Percentiles rank a stretch among this genome's conserved stretches.
Conservation (phyloP, 2,113 vertebrate species). For the Cricetomys ansorgei region DNA sequence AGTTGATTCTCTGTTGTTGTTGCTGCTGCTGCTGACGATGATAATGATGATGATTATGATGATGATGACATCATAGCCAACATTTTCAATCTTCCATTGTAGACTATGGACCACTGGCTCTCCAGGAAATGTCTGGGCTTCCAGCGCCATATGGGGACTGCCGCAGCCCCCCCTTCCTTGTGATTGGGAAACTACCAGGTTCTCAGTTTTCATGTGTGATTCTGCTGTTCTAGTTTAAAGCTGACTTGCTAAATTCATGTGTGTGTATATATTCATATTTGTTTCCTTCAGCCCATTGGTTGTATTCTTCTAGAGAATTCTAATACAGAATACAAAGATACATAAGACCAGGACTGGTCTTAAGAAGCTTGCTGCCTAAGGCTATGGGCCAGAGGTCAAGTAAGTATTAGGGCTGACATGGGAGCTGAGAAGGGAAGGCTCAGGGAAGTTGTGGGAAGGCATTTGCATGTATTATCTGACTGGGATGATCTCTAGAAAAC, state of each 20-base stretch:
- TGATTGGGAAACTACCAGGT: not conserved
- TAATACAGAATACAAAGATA: not conserved
- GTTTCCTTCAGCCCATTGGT: not conserved
- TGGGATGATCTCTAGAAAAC: not conserved
- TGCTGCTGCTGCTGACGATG: not conserved
- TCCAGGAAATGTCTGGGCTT: not conserved
- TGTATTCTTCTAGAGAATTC: not conserved
- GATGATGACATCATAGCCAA: too few species aligned
- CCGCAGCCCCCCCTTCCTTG: not conserved
- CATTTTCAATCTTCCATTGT: not conserved
- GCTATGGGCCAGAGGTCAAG: fast-evolving
- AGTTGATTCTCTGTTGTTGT: not conserved
- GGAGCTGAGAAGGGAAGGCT: not conserved
- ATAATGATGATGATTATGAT: not conserved
- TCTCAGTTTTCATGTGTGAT: not conserved
- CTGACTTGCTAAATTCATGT: not conserved
- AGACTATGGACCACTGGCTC: not conserved
- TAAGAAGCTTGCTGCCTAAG: not conserved
- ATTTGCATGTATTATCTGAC: not conserved
- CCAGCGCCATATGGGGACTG: too few species aligned
- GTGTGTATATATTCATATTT: too few species aligned
- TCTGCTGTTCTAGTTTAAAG: not conserved
- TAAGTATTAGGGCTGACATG: not conserved
- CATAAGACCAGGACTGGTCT: not conserved
- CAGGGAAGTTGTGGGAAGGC: not conserved